Evolutionary conservation across 2,797 vertebrate species (phyloP).

Genomic region (Peromyscus nudipes): DNA sequence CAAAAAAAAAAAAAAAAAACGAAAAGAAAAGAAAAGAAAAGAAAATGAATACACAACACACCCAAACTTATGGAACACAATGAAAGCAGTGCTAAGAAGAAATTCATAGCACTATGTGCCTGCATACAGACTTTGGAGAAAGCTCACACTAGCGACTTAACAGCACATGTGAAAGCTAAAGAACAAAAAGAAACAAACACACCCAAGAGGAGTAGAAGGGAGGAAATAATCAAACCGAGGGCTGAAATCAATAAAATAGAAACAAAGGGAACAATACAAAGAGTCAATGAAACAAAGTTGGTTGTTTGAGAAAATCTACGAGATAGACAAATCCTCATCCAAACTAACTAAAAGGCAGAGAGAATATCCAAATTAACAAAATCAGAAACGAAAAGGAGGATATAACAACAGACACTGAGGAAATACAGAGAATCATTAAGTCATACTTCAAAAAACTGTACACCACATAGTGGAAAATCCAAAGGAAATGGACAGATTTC

Average conservation of each 20-base stretch:
- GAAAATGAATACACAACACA: neutral
- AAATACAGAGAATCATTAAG: neutral
- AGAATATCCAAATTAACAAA: neutral
- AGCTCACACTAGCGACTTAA: neutral
- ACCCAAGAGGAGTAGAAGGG: neutral
- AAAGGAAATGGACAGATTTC: neutral
- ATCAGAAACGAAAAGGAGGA: neutral
- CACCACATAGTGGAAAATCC: neutral
- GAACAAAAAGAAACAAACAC: neutral
- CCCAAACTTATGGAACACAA: neutral
- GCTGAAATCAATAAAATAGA: neutral
- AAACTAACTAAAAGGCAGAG: neutral
- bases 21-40: too few species aligned
- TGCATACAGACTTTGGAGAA: neutral
- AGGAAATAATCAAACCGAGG: neutral
- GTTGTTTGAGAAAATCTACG: neutral
- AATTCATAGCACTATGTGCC: neutral
- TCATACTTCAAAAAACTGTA: neutral
- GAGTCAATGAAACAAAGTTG: neutral
- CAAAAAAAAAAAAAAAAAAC: too few species aligned
- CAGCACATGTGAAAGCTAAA: neutral
- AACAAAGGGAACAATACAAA: neutral
- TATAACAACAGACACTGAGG: neutral
- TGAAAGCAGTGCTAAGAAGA: neutral
- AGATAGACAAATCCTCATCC: neutral